Evolutionary conservation across 2,797 vertebrate species (phyloP), one percentile per base, ranked within the genome.

Genomic region (Miichthys miiuy): DNA sequence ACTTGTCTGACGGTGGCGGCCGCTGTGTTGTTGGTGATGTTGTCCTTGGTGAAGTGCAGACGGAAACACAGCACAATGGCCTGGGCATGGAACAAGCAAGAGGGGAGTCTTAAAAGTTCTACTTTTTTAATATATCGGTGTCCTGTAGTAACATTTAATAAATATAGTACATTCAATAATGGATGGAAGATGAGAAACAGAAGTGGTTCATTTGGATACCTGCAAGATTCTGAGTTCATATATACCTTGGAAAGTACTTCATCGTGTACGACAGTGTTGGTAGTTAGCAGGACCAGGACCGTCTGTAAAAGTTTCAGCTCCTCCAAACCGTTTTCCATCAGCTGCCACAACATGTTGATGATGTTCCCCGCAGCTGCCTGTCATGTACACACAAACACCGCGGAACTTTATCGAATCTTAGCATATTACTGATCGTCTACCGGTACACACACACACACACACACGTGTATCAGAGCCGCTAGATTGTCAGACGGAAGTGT

Each of bases 261-360:
- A 52, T 98, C 97, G 2, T 99, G 98, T 55, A 99, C 98, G 25
- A 99, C 97, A 1, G 98, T 99, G 91, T 98, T 99, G 67, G 98
- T 99, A 76, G 98, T 99, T 63, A 99, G 88, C 88, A 99, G 97
- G 47, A 99, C 98, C 74, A 99, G 96, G 82, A 99, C 98, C 0
- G 98, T 99, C 92, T 99, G 98, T 52, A 99, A 93, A 17, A 99
- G 95, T 74, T 99, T 99, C 64, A 99, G 95, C 94, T 99, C 98
- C 95, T 99, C 98, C 85, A 99, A 94, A 71, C 97, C 97, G 56
- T 99, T 99, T 90, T 99, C 98, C 98, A 99, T 99, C 88, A 99
- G 95, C 88, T 99, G 98, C 98, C 98, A 99, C 90, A 99, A 91
- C 98, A 99, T 99, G 93, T 99, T 99, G 92, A 99, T 99, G 89